Evolutionary conservation across 2,797 vertebrate species (phyloP), one percentile per base, ranked within the genome.

Genomic region (Sternarchorhynchus goeldii): DNA sequence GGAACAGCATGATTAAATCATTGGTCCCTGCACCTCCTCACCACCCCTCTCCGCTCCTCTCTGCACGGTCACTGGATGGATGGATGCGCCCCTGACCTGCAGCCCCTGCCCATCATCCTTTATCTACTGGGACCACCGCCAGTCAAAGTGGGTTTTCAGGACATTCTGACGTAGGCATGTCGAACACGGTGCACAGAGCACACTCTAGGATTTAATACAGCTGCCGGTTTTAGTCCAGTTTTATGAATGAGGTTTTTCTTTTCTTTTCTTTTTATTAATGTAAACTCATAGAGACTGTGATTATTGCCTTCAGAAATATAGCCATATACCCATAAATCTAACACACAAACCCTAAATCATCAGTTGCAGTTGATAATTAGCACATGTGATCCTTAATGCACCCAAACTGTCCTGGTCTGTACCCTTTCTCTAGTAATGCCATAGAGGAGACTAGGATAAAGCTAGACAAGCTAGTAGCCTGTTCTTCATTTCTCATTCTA

Each of bases 41-140:
- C 88, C 85, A 88, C 63, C 74, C 86, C 85, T 85, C 87, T 87
- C 78, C 77, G 85, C 76, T 83, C 80, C 75, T 83, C 81, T 50
- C 50, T 66, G 64, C 45, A 14, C 21, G 57, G 36, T 7, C 5
- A 2, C 68, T 66, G 80, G 70, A 85, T 81, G 66, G 75, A 85
- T 83, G 84, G 59, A 5, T 29, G 60, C 21, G 31, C 70, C 74
- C 75, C 74, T 77, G 81, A 81, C 84, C 81, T 32, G 0, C 17
- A 67, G 39, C 67, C 76, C 53, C 77, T 75, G 21, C 12, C 77
- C 70, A 29, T 71, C 81, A 80, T 84, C 65, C 76, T 25, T 80
- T 77, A 84, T 81, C 69, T 32, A 21, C 57, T 21, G 31, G 1
- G 39, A 25, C 66, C 18, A 34, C 72, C 63, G 78, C 41, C 68